Evolutionary conservation across 1,140 invertebrate genomes (phyloP), one percentile per base, ranked within the genome.

Genomic region (Drosophila seguyi): DNA sequence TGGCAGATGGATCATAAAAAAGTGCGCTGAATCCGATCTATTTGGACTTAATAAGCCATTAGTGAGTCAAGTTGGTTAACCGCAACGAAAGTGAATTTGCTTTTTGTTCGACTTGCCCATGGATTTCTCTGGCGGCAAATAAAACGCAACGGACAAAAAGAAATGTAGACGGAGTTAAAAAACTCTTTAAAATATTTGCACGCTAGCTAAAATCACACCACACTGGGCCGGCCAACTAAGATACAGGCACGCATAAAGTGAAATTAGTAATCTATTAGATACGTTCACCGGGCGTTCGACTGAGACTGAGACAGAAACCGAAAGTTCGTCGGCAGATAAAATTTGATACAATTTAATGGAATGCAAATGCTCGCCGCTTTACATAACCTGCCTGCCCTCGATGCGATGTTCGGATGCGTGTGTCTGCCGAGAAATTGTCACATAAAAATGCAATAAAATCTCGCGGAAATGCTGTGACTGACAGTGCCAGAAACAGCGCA

Each of bases 371-470:
- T 63, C 50, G 1, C 10, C 62, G 18, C 47, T 79, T 87, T 87
- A 83, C 60, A 79, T 83, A 88, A 87, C 61, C 66, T 31, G 16
- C 45, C 52, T 53, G 29, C 31, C 31, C 50, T 55, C 25, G 47
- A 67, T 36, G 53, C 50, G 47, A 59, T 48, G 36, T 55, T 62
- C 48, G 14, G 42, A 56, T 61, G 34, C 58, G 48, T 63, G 56
- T 52, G 29, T 29, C 47, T 62, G 55, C 63, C 58, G 38, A 62
- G 67, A 82, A 88, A 88, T 80, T 87, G 83, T 88, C 84, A 84
- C 84, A 84, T 87, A 88, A 88, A 88, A 88, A 88, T 88, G 85
- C 84, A 88, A 88, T 88, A 84, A 88, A 85, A 88, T 78, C 75
- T 84, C 52, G 38, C n/a, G 57, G 57, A 78, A 86, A 78, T 78